Conservation (phyloP, 2,888 invertebrate species). For the Elegia similella region DNA sequence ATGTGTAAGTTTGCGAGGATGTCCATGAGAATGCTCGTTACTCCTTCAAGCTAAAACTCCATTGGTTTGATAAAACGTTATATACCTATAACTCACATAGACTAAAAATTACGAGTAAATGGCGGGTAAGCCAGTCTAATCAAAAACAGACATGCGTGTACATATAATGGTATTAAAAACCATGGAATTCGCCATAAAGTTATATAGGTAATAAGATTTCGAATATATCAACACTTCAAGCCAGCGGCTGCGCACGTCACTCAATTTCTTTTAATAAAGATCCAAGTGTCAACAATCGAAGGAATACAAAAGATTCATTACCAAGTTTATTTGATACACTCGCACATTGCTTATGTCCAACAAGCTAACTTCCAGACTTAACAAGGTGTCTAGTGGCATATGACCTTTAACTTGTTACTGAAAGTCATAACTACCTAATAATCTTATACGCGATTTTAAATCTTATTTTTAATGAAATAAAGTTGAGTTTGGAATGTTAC, state of each 20-base stretch:
- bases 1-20: too few species aligned
- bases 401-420: slow-evolving; percentile 31
- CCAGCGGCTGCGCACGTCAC: not conserved
- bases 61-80: too few species aligned
- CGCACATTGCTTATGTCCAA: slow-evolving; percentile 47
- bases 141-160: too few species aligned
- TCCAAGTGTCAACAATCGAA: slow-evolving; percentile 5
- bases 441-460: slow-evolving; percentile 15
- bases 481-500: slow-evolving; percentile 22
- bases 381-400: slow-evolving; percentile 70
- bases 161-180: not conserved
- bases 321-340: slow-evolving; percentile 40
- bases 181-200: too few species aligned
- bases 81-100: too few species aligned
- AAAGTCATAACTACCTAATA: slow-evolving; percentile 30
- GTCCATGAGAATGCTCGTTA: too few species aligned
- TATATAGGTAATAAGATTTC: too few species aligned
- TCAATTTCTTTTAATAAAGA: not conserved
- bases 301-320: slow-evolving; percentile 30
- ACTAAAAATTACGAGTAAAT: too few species aligned
- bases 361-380: slow-evolving; percentile 64
- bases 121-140: too few species aligned
- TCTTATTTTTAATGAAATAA: slow-evolving; percentile 16
- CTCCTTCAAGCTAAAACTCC: too few species aligned
- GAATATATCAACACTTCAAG: not conserved